These are phyloP conservation scores for Caenorhabditis tropicalis DNA, from an alignment of 1,140 invertebrate species.

Conservation along the genomic window DNA sequence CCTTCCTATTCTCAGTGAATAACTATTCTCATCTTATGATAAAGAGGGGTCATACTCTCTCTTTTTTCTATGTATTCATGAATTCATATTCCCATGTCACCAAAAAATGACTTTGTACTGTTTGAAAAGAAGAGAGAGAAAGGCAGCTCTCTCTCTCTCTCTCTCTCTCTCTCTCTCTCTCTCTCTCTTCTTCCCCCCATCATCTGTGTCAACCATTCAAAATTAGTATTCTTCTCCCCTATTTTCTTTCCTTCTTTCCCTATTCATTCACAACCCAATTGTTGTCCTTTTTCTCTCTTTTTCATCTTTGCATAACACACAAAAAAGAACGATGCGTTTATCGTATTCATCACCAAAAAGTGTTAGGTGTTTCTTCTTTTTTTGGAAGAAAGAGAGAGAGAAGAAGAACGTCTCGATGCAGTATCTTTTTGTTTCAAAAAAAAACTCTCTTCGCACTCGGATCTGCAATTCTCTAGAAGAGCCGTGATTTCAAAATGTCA, in stretches of 20 bases:
- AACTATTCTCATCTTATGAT: background rate
- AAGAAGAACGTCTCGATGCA: too few relatives aligned
- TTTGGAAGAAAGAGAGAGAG: too few relatives aligned
- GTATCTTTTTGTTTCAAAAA: too few relatives aligned
- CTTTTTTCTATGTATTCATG: too few relatives aligned
- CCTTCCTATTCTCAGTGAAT: too few relatives aligned
- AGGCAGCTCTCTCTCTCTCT: background rate
- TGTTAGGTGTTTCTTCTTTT: too few relatives aligned
- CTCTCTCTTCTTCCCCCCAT: too few relatives aligned
- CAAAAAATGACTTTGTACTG: background rate
- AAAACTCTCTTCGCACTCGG: background rate
- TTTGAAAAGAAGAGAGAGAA: background rate
- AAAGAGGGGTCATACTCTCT: too few relatives aligned
- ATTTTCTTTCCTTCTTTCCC: background rate
- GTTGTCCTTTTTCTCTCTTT: background rate
- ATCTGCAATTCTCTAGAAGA: background rate
- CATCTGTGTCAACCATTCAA: too few relatives aligned
- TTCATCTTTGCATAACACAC: background rate
- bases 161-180: background rate
- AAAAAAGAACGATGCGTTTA: background rate
- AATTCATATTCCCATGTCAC: too few relatives aligned
- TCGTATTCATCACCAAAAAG: too few relatives aligned
- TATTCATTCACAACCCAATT: background rate
- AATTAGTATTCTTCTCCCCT: conserved; percentile 34
- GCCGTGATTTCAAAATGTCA: background rate